These are phyloP conservation scores for Puntigrus tetrazona DNA, from an alignment of 2,113 vertebrate genomes.

Conservation along the genomic window DNA sequence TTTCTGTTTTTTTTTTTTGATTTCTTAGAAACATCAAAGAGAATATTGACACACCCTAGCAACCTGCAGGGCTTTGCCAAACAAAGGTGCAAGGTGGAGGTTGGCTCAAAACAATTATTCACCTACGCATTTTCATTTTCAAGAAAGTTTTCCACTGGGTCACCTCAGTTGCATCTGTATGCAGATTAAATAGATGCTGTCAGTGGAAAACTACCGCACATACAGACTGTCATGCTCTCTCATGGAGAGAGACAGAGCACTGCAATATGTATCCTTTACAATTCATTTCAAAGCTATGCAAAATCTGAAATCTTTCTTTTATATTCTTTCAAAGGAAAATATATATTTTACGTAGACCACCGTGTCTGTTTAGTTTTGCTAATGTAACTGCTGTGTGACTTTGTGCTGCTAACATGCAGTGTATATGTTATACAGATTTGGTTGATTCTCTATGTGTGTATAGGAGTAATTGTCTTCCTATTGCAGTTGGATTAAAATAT, in stretches of 20 bases:
- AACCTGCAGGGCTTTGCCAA: neutral
- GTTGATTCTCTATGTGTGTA: neutral
- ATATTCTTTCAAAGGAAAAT: neutral
- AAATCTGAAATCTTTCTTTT: neutral
- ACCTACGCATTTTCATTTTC: neutral
- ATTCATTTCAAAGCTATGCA: neutral
- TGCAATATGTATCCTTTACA: neutral
- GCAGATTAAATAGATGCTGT: neutral
- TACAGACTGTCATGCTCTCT: neutral
- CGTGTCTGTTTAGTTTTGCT: neutral
- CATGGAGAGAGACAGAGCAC: slow-evolving; percentile 17
- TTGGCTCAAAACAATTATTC: slow-evolving; percentile 13
- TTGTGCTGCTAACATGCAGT: neutral
- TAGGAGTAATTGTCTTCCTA: slow-evolving; percentile 6
- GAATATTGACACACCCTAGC: neutral
- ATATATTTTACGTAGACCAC: neutral
- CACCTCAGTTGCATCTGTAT: neutral
- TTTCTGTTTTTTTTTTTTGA: neutral
- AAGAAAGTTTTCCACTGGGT: neutral
- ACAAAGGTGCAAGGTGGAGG: neutral
- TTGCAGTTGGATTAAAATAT: neutral
- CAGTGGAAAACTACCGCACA: slow-evolving; percentile 56
- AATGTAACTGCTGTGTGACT: neutral
- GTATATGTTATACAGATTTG: no score
- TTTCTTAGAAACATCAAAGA: neutral